Percentiles rank a stretch among this genome's conserved stretches.
Evolutionary conservation across 2,113 vertebrate species (phyloP).

Genomic region (Ailurus styani): DNA sequence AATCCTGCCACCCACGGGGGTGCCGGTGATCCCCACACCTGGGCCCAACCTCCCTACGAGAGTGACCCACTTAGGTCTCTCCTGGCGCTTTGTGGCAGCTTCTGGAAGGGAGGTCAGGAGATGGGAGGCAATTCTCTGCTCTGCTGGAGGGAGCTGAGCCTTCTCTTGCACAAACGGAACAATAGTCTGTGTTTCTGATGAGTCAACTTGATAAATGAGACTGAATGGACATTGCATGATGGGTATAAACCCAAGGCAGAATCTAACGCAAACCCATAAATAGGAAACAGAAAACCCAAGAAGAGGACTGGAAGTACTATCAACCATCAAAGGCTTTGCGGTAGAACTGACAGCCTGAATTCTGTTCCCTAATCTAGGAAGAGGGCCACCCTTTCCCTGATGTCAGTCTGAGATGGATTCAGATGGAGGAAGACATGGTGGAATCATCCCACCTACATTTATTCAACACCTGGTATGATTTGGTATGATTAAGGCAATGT

Average conservation of each 20-base stretch:
- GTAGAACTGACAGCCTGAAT: neutral
- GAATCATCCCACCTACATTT: neutral
- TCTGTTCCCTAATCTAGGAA: neutral
- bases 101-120: slow-evolving; percentile 87
- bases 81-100: slow-evolving; percentile 85
- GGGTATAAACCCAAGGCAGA: neutral
- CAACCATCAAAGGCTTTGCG: neutral
- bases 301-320: neutral
- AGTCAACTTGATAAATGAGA: neutral
- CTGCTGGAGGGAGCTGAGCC: neutral
- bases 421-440: neutral
- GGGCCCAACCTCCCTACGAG: slow-evolving; percentile 87
- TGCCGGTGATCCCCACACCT: neutral
- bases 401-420: neutral
- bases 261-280: neutral
- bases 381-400: neutral
- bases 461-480: neutral
- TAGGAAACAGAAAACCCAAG: neutral
- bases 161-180: neutral
- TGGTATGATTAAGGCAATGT: neutral
- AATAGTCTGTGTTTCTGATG: neutral
- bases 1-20: neutral
- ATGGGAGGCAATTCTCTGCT: slow-evolving; percentile 86
- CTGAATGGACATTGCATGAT: neutral
- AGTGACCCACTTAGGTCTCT: slow-evolving; percentile 87